These are phyloP conservation scores for Aegithalos caudatus DNA, from an alignment of 2,113 vertebrate species.

Conservation along the genomic window DNA sequence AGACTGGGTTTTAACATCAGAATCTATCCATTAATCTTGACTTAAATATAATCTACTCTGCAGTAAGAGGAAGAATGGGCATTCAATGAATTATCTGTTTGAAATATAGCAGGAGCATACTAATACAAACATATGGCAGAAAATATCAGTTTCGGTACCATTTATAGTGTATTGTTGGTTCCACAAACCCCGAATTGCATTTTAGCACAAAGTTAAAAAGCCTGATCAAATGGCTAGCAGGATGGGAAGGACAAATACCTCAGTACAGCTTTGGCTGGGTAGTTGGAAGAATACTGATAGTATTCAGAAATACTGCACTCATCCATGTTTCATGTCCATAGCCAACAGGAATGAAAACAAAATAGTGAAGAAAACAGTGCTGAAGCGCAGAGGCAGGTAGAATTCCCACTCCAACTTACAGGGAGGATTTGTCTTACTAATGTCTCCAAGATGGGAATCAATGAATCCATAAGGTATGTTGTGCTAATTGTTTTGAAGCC, in stretches of 20 bases:
- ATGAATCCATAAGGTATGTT: not conserved
- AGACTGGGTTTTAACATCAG: conserved; percentile 79
- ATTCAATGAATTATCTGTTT: conserved; percentile 80
- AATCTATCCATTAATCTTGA: conserved; percentile 91
- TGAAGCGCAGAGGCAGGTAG: not conserved
- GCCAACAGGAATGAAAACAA: not conserved
- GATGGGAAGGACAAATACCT: not conserved
- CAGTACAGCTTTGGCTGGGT: not conserved
- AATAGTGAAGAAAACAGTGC: not conserved
- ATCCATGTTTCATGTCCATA: not conserved
- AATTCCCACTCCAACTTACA: not conserved
- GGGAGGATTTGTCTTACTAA: not conserved
- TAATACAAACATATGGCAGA: conserved; percentile 62
- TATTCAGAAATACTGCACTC: not conserved
- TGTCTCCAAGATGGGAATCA: not conserved
- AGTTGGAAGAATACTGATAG: not conserved
- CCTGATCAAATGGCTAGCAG: not conserved
- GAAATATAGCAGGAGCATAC: conserved; percentile 70
- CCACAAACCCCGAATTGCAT: not conserved
- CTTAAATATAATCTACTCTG: conserved; percentile 84
- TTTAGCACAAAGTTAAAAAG: not conserved
- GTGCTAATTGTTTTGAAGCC: conserved; percentile 18
- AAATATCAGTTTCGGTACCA: not conserved
- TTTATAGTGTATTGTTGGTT: not conserved
- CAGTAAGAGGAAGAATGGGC: conserved; percentile 76